phyloP scores from a whole-genome alignment of 2,797 vertebrate genomes.

The Helostoma temminkii region DNA sequence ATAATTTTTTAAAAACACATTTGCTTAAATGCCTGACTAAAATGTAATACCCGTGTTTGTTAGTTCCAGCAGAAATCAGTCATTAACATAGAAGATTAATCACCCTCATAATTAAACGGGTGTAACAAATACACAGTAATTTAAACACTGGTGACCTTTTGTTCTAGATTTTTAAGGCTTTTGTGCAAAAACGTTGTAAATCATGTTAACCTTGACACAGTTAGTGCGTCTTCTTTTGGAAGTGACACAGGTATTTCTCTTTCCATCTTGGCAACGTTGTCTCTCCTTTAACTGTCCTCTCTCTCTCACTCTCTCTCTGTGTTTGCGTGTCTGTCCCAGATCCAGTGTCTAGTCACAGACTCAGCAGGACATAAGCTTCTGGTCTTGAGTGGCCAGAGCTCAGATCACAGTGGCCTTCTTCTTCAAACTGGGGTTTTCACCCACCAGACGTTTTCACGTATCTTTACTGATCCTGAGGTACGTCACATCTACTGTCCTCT shows the following conservation, averaged over 20 bases:
- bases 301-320: slow-evolving; percentile 8
- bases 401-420: slow-evolving; percentile 93
- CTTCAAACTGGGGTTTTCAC: slow-evolving; percentile 94
- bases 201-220: slow-evolving; percentile 42
- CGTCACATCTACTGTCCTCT: slow-evolving; percentile 48
- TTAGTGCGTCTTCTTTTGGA: slow-evolving; percentile 11
- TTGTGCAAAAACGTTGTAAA: not conserved
- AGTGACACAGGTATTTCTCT: slow-evolving; percentile 20
- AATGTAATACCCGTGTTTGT: too few species aligned
- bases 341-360: slow-evolving; percentile 91
- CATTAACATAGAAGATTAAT: too few species aligned
- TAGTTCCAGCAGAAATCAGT: too few species aligned
- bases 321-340: slow-evolving; percentile 79
- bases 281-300: slow-evolving; percentile 52
- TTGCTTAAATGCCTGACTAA: too few species aligned
- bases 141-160: not conserved
- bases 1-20: too few species aligned
- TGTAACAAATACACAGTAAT: not conserved
- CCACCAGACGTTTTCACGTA: slow-evolving; percentile 87
- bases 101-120: too few species aligned
- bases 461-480: slow-evolving; percentile 91
- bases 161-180: not conserved
- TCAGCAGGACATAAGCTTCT: slow-evolving; percentile 93
- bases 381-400: slow-evolving; percentile 94
- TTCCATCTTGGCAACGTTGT: slow-evolving; percentile 4